phyloP scores from a whole-genome alignment of 1,140 invertebrate genomes.

The Pomacea maculata region DNA sequence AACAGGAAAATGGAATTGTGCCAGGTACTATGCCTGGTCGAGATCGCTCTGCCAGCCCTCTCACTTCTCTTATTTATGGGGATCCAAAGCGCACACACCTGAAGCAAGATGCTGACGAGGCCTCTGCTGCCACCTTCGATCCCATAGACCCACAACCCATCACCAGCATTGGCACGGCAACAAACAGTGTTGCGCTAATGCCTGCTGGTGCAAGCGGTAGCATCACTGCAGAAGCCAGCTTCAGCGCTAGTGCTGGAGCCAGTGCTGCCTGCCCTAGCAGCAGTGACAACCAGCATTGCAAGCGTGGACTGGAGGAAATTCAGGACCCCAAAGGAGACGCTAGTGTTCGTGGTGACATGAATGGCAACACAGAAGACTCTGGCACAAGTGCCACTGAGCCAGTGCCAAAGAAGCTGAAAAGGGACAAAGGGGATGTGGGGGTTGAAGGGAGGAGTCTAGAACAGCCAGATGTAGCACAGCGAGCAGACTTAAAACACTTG shows the following conservation, averaged over 20 bases:
- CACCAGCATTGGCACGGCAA: neutral
- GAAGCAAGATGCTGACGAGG: conserved; percentile 33
- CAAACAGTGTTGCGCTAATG: neutral
- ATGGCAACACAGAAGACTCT: conserved; percentile 17
- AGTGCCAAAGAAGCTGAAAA: neutral
- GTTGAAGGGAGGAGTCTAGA: no score
- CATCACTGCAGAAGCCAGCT: neutral
- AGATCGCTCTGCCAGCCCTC: conserved; percentile 30
- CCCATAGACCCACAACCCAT: neutral
- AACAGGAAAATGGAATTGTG: conserved; percentile 72
- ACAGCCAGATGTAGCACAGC: no score
- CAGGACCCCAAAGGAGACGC: neutral
- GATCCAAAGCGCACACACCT: conserved; percentile 71
- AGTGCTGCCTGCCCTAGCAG: neutral
- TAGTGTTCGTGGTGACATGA: conserved; percentile 14
- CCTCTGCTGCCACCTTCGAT: conserved; percentile 6
- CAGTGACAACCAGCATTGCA: neutral
- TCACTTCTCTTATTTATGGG: conserved; percentile 74
- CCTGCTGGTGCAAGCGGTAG: neutral
- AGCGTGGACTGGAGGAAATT: neutral
- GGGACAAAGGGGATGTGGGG: neutral
- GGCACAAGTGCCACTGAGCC: neutral
- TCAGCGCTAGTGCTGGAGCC: neutral
- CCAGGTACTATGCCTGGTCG: conserved; percentile 32
- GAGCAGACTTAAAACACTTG: no score